Conservation (phyloP, 1,140 invertebrate species). For the Bombus waltoni region DNA sequence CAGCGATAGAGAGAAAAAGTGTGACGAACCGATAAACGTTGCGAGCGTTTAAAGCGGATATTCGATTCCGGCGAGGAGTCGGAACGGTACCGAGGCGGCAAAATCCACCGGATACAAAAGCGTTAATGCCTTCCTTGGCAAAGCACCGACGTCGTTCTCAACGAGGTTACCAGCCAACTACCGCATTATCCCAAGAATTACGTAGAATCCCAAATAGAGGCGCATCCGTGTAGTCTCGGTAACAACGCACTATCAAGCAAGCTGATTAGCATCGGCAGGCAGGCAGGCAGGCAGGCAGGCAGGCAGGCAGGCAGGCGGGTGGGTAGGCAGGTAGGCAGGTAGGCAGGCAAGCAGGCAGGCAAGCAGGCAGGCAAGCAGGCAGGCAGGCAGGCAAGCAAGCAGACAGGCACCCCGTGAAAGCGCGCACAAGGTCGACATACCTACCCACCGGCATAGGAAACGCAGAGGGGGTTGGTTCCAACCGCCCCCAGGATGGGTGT, state of each 20-base stretch:
- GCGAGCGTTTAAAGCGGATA: constrained; percentile 29
- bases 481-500: constrained; percentile 64
- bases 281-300: constrained; percentile 21
- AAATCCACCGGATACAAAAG: not conserved
- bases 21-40: too few relatives aligned
- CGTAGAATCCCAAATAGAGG: constrained; percentile 17
- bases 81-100: not conserved
- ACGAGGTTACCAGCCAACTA: constrained; percentile 24
- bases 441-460: constrained; percentile 47
- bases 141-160: constrained; percentile 3
- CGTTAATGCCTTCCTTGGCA: constrained; percentile 20
- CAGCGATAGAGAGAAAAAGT: too few relatives aligned
- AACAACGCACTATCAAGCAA: constrained; percentile 55
- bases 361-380: constrained; percentile 23
- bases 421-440: constrained; percentile 65
- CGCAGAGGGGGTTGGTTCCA: constrained; percentile 62
- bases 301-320: constrained; percentile 10
- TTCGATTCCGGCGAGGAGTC: not conserved
- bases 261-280: constrained; percentile 61
- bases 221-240: not conserved
- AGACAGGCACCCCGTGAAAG: constrained; percentile 54
- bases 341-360: constrained; percentile 17
- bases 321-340: constrained; percentile 6
- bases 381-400: constrained; percentile 17
- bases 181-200: constrained; percentile 23